These are phyloP conservation scores for Eudasyphora cyanicolor DNA, from an alignment of 2,888 invertebrate genomes.

Conservation along the genomic window DNA sequence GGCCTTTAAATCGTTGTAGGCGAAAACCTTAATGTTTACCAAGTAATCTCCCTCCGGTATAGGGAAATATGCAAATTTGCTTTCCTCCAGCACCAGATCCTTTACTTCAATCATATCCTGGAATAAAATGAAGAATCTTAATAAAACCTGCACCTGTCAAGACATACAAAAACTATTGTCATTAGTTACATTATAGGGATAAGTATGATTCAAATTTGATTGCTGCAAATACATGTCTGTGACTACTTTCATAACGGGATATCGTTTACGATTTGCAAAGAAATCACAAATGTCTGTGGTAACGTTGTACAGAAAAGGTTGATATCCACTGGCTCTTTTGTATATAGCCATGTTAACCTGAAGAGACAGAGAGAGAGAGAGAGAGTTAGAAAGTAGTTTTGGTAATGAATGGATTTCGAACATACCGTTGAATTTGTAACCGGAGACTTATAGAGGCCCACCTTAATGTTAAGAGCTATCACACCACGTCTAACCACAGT, in stretches of 20 bases:
- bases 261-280: slow-evolving; percentile 44
- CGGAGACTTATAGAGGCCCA: background rate
- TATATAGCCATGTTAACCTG: slow-evolving; percentile 18
- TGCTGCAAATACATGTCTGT: background rate
- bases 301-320: slow-evolving; percentile 56
- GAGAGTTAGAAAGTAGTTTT: background rate
- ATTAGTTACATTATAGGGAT: slow-evolving; percentile 50
- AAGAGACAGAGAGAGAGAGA: background rate
- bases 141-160: no score
- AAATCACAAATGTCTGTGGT: slow-evolving; percentile 46
- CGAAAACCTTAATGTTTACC: background rate
- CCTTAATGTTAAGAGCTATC: background rate
- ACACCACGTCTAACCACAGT: slow-evolving; percentile 8
- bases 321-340: slow-evolving; percentile 53
- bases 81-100: background rate
- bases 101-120: slow-evolving; percentile 29
- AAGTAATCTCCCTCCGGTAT: slow-evolving; percentile 4
- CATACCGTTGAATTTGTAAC: slow-evolving; percentile 9
- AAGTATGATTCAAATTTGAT: slow-evolving; percentile 63
- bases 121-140: background rate
- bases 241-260: slow-evolving; percentile 35
- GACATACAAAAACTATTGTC: background rate
- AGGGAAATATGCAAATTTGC: background rate
- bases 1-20: background rate
- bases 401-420: background rate